Conservation (phyloP, 2,113 vertebrate genomes). For the Tupaia tana region DNA sequence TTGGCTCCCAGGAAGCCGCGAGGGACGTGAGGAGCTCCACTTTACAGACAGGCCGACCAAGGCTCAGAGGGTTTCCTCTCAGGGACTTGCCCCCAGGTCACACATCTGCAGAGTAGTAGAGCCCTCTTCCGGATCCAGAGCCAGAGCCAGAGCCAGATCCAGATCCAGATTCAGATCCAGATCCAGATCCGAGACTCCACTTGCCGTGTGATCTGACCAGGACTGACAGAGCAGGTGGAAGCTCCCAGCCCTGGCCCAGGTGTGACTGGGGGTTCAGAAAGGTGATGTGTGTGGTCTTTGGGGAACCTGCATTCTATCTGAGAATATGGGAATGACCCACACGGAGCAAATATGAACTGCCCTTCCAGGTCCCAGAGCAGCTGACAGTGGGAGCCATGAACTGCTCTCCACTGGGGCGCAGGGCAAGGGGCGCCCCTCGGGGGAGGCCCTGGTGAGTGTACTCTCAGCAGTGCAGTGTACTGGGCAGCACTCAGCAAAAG, state of each 20-base stretch:
- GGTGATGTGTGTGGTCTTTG: rapidly evolving
- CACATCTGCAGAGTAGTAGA: too few relatives aligned
- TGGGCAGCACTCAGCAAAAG: neutral
- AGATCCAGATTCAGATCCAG: rapidly evolving
- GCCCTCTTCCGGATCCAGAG: too few relatives aligned
- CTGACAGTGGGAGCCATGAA: neutral
- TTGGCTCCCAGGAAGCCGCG: rapidly evolving
- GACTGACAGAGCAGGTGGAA: neutral
- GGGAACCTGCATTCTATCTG: neutral
- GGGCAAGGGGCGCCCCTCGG: neutral
- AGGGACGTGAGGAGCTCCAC: neutral
- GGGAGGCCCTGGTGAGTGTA: neutral
- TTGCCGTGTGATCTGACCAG: neutral
- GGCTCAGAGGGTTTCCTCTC: neutral
- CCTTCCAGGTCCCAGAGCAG: neutral
- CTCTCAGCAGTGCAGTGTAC: rapidly evolving
- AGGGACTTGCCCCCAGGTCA: neutral
- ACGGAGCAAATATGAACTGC: neutral
- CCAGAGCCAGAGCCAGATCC: too few relatives aligned
- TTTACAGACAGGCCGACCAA: rapidly evolving
- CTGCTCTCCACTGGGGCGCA: rapidly evolving
- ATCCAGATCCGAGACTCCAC: neutral
- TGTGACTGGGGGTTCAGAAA: neutral
- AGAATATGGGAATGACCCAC: neutral
- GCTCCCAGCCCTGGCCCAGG: neutral